Conservation (phyloP, 2,888 invertebrate genomes). For the Aphidoletes aphidimyza region DNA sequence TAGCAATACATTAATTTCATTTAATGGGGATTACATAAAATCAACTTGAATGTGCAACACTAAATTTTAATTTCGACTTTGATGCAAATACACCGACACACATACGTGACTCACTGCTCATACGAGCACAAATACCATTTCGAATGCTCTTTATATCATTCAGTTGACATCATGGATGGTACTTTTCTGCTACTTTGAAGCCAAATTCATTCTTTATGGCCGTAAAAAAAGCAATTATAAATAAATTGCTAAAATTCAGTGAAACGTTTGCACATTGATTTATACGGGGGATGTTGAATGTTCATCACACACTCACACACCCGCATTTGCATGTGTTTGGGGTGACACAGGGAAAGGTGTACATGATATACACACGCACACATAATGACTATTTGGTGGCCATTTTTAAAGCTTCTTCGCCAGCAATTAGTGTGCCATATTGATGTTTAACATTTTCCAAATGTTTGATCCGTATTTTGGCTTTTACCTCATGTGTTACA, state of each 20-base stretch:
- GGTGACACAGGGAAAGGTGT: neutral
- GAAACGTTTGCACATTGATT: neutral
- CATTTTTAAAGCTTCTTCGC: too few species aligned
- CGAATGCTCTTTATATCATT: too few species aligned
- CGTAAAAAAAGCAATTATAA: neutral
- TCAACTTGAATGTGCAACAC: conserved; percentile 9
- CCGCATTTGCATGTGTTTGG: neutral
- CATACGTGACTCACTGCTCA: too few species aligned
- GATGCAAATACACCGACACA: too few species aligned
- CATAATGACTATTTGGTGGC: too few species aligned
- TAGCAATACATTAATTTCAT: conserved; percentile 37
- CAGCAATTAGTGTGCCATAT: too few species aligned
- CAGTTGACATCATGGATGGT: too few species aligned
- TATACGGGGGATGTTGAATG: neutral
- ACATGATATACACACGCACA: neutral
- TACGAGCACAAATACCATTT: too few species aligned
- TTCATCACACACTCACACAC: neutral
- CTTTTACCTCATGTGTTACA: neutral
- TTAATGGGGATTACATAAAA: conserved; percentile 21
- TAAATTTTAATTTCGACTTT: conserved; percentile 14
- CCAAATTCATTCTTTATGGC: conserved; percentile 8
- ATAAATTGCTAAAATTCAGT: conserved; percentile 17
- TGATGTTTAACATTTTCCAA: too few species aligned
- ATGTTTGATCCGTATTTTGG: neutral
- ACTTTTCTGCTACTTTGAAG: too few species aligned